Conservation (phyloP, 2,797 vertebrate genomes). For the Zalophus californianus region DNA sequence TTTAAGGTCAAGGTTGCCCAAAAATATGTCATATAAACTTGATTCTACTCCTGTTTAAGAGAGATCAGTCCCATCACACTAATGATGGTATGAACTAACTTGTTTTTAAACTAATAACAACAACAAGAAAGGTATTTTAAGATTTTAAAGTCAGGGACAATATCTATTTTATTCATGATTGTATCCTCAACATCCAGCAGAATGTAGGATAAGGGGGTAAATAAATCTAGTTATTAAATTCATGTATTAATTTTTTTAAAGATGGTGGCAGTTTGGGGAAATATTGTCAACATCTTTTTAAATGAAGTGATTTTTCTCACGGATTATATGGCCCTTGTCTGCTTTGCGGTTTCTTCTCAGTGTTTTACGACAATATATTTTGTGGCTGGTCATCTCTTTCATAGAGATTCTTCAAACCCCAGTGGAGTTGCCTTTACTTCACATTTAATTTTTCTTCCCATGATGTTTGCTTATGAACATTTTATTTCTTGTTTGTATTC, state of each 20-base stretch:
- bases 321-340: rapidly evolving
- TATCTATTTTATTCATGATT: not conserved
- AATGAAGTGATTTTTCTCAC: not conserved
- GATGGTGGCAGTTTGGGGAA: not conserved
- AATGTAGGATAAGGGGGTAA: not conserved
- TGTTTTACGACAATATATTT: rapidly evolving
- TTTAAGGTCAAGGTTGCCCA: not conserved
- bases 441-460: not conserved
- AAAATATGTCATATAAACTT: not conserved
- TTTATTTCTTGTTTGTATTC: constrained; percentile 34
- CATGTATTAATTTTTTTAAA: not conserved
- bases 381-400: not conserved
- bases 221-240: not conserved
- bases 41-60: not conserved
- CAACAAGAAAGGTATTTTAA: not conserved
- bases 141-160: not conserved
- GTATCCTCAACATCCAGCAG: not conserved
- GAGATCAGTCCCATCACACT: not conserved
- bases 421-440: not conserved
- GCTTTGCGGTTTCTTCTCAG: not conserved
- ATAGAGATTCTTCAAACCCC: not conserved
- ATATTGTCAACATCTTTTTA: not conserved
- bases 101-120: not conserved
- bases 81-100: not conserved
- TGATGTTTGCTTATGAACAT: constrained; percentile 20